Evolutionary conservation across 64 coral and sea anemone genomes (phyloP), one percentile per base, ranked within the genome.

Genomic region (Anthopleura sola): DNA sequence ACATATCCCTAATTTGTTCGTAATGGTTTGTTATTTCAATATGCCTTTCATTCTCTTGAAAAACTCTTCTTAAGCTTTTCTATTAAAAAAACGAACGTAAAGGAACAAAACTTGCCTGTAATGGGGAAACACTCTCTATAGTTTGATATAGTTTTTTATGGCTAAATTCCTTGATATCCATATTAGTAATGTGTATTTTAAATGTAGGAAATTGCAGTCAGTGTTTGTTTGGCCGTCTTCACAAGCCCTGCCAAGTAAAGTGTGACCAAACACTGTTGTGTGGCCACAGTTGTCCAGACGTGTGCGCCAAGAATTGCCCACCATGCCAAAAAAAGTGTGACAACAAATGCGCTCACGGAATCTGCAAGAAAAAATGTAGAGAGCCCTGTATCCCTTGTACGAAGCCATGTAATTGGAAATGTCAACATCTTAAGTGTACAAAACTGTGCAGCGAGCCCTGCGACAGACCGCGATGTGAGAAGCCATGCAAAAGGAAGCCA

Each of bases 211-310:
- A 24, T 3, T 93, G 91, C 75, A 75, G 87, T 66, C 75, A 82
- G 24, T 93, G 91, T 76, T 56, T 55, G n/a, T 75, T 78, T 56
- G 91, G 91, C 19, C 91, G 91, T 0, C 20, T 93, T 16, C 91
- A 93, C 49, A 64, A 85, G 24, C 91, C 68, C 5, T 93, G 91
- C 32, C 34, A 23, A 33, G 2, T 3, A 20, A 80, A n/a, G 26
- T 93, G 91, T 54, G 87, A 69, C 26, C 91, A 87, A 14, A 20
- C 60, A 8, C 47, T 81, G 71, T 84, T 93, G 37, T 93, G 91
- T 86, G 88, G 81, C 26, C 91, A 93, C 50, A 1, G 7, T 1
- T 89, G 91, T 69, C 33, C 18, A 40, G 82, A 89, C 10, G n/a
- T 50, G 2, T 93, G 91, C 58, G 55, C 46, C 31, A 57, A n/a